Base-by-base conservation (phyloP, 2,797 vertebrate species). In the Brotula barbata region DNA sequence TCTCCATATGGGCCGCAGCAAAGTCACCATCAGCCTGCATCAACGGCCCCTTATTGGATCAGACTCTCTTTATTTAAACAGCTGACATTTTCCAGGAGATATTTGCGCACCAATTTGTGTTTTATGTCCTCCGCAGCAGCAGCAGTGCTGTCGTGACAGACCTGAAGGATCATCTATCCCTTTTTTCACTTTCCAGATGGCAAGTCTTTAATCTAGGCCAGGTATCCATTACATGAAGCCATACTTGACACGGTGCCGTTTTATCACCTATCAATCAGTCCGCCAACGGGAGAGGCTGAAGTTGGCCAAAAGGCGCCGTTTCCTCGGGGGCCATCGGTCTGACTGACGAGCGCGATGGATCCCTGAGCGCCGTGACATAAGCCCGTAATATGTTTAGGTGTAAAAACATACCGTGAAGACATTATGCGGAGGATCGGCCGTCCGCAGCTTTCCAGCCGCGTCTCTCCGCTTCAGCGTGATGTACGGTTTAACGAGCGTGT, bases 101-200 rank as follows among this genome's bases (percentile, higher is more conserved):
- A 84, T 87, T 68, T 83, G 73, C 73, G 53, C 63, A 55, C 62
- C 78, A 86, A 58, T 86, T 81, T 83, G 65, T 75, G 58, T 75
- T 84, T 86, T 66, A 85, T 77, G 68, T 69, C 71, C 72, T 78
- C 68, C 2, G 33, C 64, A 58, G 77, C 56, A 7, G 47, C 19
- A 23, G 54, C 43, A 15, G n/a, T 39, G 50, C 52, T 51, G 54
- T 59, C 63, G 53, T 16, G 61, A 45, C 73, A 69, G 28, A 17
- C 13, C 68, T 64, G 68, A 63, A 63, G 72, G 65, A 78, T 78
- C 71, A 64, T 83, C 63, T 44, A 55, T 84, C 64, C 59, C n/a
- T 59, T 53, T 9, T 46, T 77, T 82, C 65, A 56, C 50, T 66
- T 74, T 75, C 69, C 71, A 82, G 63, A 82, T 83, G 80, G 70